Conservation (phyloP, 2,888 invertebrate genomes). For the Heliconius aoede region DNA sequence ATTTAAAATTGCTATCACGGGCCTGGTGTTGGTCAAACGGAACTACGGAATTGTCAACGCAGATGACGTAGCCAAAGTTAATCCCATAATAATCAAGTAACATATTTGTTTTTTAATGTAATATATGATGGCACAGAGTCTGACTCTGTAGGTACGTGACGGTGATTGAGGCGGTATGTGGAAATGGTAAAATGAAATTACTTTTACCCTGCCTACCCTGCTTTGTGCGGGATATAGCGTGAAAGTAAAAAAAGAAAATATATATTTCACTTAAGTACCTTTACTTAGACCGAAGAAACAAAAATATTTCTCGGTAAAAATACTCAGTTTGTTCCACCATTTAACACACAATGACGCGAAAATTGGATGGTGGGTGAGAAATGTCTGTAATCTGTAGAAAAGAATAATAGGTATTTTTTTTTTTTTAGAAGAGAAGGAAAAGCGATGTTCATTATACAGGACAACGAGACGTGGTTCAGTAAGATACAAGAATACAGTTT, state of each 20-base stretch:
- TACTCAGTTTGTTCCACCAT: not conserved
- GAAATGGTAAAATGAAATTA: too few relatives aligned
- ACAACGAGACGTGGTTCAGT: slow-evolving; percentile 54
- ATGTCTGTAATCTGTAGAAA: not conserved
- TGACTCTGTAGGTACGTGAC: too few relatives aligned
- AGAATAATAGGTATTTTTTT: not conserved
- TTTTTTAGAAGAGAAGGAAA: slow-evolving; percentile 49
- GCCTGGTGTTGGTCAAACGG: slow-evolving; percentile 60
- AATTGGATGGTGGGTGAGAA: not conserved
- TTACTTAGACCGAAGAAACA: too few relatives aligned
- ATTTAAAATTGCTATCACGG: slow-evolving; percentile 59
- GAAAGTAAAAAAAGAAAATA: too few relatives aligned
- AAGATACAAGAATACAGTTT: slow-evolving; percentile 51
- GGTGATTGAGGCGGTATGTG: too few relatives aligned
- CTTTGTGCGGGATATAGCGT: too few relatives aligned
- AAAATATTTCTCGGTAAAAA: too few relatives aligned
- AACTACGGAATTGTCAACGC: slow-evolving; percentile 61
- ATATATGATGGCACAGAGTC: too few relatives aligned
- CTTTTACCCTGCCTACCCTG: too few relatives aligned
- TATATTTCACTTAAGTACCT: too few relatives aligned
- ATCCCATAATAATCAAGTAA: slow-evolving; percentile 55
- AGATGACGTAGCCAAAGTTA: slow-evolving; percentile 59
- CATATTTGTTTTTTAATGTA: slow-evolving; percentile 23
- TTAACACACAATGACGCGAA: not conserved
- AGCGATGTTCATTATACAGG: slow-evolving; percentile 60